phyloP scores from a whole-genome alignment of 2,888 invertebrate genomes.

The Cetonia aurata region DNA sequence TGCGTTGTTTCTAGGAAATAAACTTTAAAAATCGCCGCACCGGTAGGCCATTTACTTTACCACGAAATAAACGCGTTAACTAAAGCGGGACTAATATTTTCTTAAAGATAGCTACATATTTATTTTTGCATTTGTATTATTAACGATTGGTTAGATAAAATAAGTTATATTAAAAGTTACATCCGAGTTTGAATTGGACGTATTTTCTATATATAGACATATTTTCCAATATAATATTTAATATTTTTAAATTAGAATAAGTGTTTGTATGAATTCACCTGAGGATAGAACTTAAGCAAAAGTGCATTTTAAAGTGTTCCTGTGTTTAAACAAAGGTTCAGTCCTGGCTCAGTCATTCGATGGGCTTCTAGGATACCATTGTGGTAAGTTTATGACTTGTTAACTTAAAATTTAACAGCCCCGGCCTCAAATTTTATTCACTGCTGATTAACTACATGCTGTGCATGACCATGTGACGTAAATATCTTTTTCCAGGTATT shows the following conservation, averaged over 20 bases:
- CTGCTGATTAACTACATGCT: constrained; percentile 25
- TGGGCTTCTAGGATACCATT: constrained; percentile 1
- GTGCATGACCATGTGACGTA: constrained; percentile 6
- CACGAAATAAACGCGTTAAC: too few species aligned
- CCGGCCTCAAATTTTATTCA: constrained; percentile 5
- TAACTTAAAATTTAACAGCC: constrained; percentile 6
- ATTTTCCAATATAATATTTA: too few species aligned
- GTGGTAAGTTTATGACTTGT: constrained; percentile 21
- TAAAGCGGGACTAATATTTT: too few species aligned
- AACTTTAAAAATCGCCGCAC: background rate
- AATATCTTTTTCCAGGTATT: too few species aligned
- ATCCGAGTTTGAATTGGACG: too few species aligned
- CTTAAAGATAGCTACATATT: background rate
- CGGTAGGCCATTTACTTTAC: background rate
- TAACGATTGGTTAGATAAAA: too few species aligned
- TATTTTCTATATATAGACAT: too few species aligned
- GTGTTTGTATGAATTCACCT: too few species aligned
- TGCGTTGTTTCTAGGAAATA: background rate
- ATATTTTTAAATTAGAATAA: too few species aligned
- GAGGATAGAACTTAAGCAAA: too few species aligned
- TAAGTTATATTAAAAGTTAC: too few species aligned
- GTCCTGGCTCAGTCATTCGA: constrained; percentile 2
- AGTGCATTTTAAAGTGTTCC: background rate
- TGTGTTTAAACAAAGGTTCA: background rate
- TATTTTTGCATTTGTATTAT: background rate